Conservation (phyloP, 1,140 invertebrate species). For the Centruroides sculpturatus region DNA sequence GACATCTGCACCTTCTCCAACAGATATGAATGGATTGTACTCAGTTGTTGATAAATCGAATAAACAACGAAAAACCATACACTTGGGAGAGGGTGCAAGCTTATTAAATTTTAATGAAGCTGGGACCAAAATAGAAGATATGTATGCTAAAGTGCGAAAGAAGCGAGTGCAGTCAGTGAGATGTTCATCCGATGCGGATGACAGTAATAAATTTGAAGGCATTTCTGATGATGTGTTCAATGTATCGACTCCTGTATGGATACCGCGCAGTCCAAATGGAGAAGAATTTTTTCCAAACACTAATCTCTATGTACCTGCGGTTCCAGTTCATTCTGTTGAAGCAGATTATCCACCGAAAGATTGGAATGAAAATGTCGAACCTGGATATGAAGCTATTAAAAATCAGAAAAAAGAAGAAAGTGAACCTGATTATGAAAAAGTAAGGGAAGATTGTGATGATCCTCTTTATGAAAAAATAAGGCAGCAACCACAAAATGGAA, state of each 20-base stretch:
- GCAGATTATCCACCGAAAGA: too few relatives aligned
- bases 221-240: not conserved
- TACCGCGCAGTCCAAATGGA: too few relatives aligned
- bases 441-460: not conserved
- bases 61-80: slow-evolving; percentile 15
- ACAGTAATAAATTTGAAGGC: slow-evolving; percentile 2
- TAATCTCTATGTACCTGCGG: too few relatives aligned
- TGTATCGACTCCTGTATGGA: too few relatives aligned
- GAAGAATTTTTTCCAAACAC: too few relatives aligned
- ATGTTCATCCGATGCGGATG: slow-evolving; percentile 3
- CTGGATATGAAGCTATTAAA: slow-evolving; percentile 4
- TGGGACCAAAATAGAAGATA: slow-evolving; percentile 50
- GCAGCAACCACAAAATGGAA: too few relatives aligned
- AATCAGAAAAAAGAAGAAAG: not conserved
- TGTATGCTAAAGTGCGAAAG: slow-evolving; percentile 62
- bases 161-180: slow-evolving; percentile 11
- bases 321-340: too few relatives aligned
- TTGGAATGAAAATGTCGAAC: too few relatives aligned
- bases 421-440: slow-evolving; percentile 9
- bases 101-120: slow-evolving; percentile 5
- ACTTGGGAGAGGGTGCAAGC: slow-evolving; percentile 12
- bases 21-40: slow-evolving; percentile 6
- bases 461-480: too few relatives aligned
- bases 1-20: slow-evolving; percentile 2
- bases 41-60: slow-evolving; percentile 11